phyloP scores from a whole-genome alignment of 2,113 vertebrate genomes.

The Leuciscus idus region DNA sequence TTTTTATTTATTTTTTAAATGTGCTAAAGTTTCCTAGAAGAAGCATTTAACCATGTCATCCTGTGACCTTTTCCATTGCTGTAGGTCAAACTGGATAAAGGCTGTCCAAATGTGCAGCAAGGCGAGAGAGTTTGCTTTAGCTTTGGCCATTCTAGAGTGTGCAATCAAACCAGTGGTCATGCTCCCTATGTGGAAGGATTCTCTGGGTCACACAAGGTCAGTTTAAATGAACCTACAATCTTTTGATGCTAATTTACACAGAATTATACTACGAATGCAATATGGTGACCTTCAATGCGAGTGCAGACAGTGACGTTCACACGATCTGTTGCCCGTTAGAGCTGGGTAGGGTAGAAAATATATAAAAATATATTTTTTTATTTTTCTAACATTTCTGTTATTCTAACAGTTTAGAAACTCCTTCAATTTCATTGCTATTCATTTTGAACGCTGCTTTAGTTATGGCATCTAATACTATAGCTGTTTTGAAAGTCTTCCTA shows the following conservation, averaged over 20 bases:
- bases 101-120: conserved; percentile 99
- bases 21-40: too few relatives aligned
- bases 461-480: not conserved
- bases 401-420: not conserved
- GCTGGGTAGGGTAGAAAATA: not conserved
- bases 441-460: too few relatives aligned
- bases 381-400: too few relatives aligned
- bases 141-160: conserved; percentile 96
- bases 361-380: not conserved
- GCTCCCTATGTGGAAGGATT: conserved; percentile 95
- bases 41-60: not conserved
- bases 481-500: not conserved
- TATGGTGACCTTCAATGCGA: not conserved
- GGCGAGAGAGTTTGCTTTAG: conserved; percentile 94
- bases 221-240: conserved; percentile 17
- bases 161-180: conserved; percentile 98
- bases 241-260: not conserved
- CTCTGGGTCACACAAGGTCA: conserved; percentile 96
- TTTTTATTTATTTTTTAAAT: not conserved
- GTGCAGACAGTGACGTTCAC: not conserved
- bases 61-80: not conserved
- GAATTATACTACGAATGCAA: not conserved
- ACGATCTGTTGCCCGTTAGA: not conserved
- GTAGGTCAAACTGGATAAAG: conserved; percentile 97
- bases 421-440: too few relatives aligned